Evolutionary conservation across 2,888 invertebrate genomes (phyloP), one percentile per base, ranked within the genome.

Genomic region (Palloptera scutellata): DNA sequence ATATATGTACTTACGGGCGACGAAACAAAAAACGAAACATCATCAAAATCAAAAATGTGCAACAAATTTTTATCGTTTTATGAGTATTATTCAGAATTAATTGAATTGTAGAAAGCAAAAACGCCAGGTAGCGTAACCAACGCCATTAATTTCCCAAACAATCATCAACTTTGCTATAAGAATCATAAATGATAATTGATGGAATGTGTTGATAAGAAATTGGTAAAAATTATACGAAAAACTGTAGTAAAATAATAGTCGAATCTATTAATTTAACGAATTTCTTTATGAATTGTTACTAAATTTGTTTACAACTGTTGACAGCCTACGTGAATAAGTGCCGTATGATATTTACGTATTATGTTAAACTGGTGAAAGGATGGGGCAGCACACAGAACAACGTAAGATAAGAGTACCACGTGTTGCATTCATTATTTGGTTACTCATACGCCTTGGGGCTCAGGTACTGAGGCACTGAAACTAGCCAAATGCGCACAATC

Each of bases 151-250:
- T 30, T 30, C 30, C 6, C 2, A 30, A 30, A 30, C 30, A 30
- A 30, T 57, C 57, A 30, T 13, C 5, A 12, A n/a, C 12, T 54
- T n/a, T 15, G 19, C 48, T n/a, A 54, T 65, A 20, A 43, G 41
- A 48, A 65, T 60, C 65, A 60, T 58, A 65, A 65, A 60, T 30
- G 19, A 13, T 57, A 57, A 57, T 57, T 57, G 57, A 57, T 57
- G 45, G 13, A 45, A n/a, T n/a, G 45, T 13, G 48, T 20, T 11
- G 58, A 41, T 48, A 60, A 64, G 66, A 73, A 74, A 79, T 62
- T 78, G 78, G 79, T 79, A 78, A 78, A 62, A 78, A 76, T 78
- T 61, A 43, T 40, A 75, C 65, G 30, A 30, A 30, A 30, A 66
- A 54, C 61, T 61, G 13, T 66, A 64, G 54, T 66, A 66, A 60